A percentile compares a stretch with the other conserved stretches of the same genome.
These are phyloP conservation scores for Mactromeris polynyma DNA, from an alignment of 2,888 invertebrate species.

Conservation along the genomic window DNA sequence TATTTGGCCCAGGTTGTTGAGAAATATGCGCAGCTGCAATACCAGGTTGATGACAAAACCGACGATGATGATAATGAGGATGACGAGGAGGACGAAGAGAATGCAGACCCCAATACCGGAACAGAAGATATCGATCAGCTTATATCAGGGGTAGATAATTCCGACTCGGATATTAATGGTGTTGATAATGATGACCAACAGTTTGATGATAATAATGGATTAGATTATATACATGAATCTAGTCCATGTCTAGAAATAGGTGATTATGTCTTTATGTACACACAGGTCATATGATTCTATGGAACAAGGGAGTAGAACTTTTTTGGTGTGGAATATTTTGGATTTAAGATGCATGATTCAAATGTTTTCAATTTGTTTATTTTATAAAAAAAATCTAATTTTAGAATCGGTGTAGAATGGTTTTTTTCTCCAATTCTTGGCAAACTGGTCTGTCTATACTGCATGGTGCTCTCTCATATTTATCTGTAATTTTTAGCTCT, in stretches of 20 bases:
- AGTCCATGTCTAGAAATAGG: slow-evolving; percentile 37
- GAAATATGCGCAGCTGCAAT: slow-evolving; percentile 74
- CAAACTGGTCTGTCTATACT: too few relatives aligned
- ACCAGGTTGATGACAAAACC: slow-evolving; percentile 52
- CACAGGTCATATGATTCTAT: background rate
- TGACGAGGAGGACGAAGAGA: slow-evolving; percentile 58
- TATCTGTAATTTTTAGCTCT: too few relatives aligned
- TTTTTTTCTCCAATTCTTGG: too few relatives aligned
- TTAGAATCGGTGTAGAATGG: too few relatives aligned
- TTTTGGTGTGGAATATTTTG: background rate
- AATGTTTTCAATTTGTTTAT: too few relatives aligned
- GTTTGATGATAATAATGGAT: background rate
- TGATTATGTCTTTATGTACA: slow-evolving; percentile 29
- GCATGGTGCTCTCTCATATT: too few relatives aligned
- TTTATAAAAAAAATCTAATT: too few relatives aligned
- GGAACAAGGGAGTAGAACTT: background rate
- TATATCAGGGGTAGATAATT: slow-evolving; percentile 42
- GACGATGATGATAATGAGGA: slow-evolving; percentile 59
- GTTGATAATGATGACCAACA: background rate
- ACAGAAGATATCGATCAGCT: slow-evolving; percentile 31
- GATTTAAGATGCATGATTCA: too few relatives aligned
- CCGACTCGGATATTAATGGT: slow-evolving; percentile 28
- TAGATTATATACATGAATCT: background rate
- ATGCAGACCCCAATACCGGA: slow-evolving; percentile 14
- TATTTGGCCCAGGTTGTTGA: slow-evolving; percentile 69